A percentile compares a stretch with the other conserved stretches of the same genome.
Conservation (phyloP, 2,888 invertebrate species). For the Drosophila trichaetosa region DNA sequence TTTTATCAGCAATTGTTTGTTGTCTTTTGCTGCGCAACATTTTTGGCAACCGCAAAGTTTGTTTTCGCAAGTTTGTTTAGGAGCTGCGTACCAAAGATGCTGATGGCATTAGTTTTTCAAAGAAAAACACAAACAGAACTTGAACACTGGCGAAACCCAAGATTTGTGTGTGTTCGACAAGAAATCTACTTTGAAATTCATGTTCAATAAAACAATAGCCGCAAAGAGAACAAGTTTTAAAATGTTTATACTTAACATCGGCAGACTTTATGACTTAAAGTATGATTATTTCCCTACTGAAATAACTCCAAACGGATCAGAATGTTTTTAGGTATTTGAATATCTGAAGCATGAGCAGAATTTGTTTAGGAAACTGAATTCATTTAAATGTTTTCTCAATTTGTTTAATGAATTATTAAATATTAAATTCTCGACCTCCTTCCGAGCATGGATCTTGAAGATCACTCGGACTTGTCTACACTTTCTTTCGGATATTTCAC, state of each 20-base stretch:
- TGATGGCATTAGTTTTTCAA: conserved; percentile 4
- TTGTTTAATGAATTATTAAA: not conserved
- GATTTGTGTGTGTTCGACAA: not conserved
- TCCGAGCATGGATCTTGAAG: not conserved
- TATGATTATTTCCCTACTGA: not conserved
- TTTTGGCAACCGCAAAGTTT: conserved; percentile 20
- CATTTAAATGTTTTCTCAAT: not conserved
- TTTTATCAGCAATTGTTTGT: conserved; percentile 37
- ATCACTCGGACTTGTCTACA: conserved; percentile 37
- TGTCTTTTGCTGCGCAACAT: conserved; percentile 45
- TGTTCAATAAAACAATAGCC: not conserved
- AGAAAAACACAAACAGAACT: conserved; percentile 6
- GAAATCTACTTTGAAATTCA: not conserved
- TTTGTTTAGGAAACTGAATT: not conserved
- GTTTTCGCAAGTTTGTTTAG: not conserved
- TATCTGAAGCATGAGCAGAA: not conserved
- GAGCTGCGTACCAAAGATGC: not conserved
- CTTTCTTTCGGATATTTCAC: conserved; percentile 45
- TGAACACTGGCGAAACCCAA: not conserved
- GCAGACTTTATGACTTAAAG: not conserved
- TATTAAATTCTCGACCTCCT: not conserved
- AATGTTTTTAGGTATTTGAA: no score
- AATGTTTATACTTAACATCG: not conserved
- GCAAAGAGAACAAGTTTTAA: not conserved
- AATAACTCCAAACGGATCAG: not conserved